phyloP scores from a whole-genome alignment of 2,797 vertebrate genomes.

The Acanthis flammea region DNA sequence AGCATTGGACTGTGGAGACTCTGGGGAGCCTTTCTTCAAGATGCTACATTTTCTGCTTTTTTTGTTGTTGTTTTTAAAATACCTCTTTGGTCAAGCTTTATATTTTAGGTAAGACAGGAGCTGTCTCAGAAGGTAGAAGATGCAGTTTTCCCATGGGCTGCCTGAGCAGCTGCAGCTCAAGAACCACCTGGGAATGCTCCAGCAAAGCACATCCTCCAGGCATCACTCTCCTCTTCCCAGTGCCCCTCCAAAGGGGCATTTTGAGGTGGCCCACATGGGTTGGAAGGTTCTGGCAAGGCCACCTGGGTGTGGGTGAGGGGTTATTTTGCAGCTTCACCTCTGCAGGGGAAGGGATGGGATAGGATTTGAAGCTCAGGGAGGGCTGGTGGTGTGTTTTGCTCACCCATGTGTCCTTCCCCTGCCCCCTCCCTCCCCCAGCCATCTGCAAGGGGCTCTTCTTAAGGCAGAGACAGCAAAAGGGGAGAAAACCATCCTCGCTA shows the following conservation, averaged over 20 bases:
- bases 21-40: neutral
- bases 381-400: neutral
- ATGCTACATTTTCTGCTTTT: neutral
- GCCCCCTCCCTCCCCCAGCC: neutral
- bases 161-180: accelerated
- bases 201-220: neutral
- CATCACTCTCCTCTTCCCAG: accelerated
- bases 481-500: constrained; percentile 57
- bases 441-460: neutral
- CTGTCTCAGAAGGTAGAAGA: neutral
- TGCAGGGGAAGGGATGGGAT: neutral
- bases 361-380: neutral
- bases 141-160: neutral
- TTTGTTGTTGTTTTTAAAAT: neutral
- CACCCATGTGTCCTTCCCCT: accelerated
- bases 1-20: neutral
- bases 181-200: neutral
- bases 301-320: accelerated
- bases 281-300: neutral
- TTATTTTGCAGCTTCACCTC: neutral
- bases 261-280: accelerated
- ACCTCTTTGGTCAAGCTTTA: neutral
- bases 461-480: constrained; percentile 5
- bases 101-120: neutral
- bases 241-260: neutral